Evolutionary conservation across 2,113 vertebrate species (phyloP).

Genomic region (Boleophthalmus pectinirostris): DNA sequence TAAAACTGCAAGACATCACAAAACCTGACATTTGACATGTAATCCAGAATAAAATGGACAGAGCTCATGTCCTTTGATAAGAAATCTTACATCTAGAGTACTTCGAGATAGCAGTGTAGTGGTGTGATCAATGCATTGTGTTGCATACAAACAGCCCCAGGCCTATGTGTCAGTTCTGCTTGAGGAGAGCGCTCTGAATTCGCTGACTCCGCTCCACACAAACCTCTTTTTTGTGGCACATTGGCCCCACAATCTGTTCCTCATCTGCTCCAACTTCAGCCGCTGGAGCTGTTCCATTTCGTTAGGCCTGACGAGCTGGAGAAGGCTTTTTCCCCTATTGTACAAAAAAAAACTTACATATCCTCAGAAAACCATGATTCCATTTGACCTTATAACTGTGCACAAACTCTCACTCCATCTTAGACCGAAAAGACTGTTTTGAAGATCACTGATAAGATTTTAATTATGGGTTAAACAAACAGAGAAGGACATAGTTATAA

Average conservation of each 20-base stretch:
- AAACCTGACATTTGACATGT: too few relatives aligned
- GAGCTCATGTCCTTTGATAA: background rate
- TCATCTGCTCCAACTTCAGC: conserved; percentile 45
- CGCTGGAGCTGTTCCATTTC: conserved; percentile 51
- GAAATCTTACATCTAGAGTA: background rate
- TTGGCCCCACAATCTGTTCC: conserved; percentile 49
- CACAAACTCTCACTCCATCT: background rate
- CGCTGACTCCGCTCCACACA: conserved; percentile 43
- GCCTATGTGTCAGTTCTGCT: conserved; percentile 16
- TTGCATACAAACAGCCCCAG: conserved; percentile 22
- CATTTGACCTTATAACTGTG: background rate
- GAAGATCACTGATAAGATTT: background rate
- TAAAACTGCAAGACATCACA: too few relatives aligned
- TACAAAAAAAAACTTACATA: conserved; percentile 1
- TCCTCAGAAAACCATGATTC: background rate
- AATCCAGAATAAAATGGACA: background rate
- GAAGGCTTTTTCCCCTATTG: conserved; percentile 15
- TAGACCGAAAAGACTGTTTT: background rate
- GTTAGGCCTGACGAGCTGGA: conserved; percentile 50
- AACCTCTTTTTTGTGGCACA: conserved; percentile 28
- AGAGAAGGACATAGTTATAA: too few relatives aligned
- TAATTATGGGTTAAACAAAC: background rate
- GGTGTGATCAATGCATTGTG: conserved; percentile 36
- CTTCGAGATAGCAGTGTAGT: conserved; percentile 16
- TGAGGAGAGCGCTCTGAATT: conserved; percentile 14